phyloP scores from a whole-genome alignment of 2,797 vertebrate species.

The Protonibea diacanthus region DNA sequence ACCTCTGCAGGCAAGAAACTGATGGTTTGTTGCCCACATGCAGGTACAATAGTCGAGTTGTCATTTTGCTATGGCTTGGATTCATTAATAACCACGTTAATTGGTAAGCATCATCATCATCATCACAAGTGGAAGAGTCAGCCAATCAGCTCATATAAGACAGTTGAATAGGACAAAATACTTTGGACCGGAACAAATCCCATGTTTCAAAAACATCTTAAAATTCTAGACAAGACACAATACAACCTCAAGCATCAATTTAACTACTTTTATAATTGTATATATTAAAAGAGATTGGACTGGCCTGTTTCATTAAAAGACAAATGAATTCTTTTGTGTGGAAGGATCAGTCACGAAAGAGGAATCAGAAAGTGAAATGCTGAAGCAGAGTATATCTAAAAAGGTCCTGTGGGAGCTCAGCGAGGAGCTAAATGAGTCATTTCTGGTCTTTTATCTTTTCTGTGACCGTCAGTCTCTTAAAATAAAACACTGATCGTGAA shows the following conservation, averaged over 20 bases:
- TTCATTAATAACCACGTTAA: conserved; percentile 21
- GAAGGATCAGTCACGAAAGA: background rate
- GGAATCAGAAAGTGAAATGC: conserved; percentile 19
- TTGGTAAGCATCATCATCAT: background rate
- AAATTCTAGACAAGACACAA: background rate
- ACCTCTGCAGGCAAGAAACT: background rate
- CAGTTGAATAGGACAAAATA: background rate
- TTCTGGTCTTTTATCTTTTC: conserved; percentile 24
- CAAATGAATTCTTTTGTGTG: background rate
- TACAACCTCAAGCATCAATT: background rate
- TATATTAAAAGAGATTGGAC: background rate
- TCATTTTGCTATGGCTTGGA: conserved; percentile 47
- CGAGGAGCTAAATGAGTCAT: conserved; percentile 9
- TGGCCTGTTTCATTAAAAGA: background rate
- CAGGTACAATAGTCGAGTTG: background rate
- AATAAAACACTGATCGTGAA: conserved; percentile 19
- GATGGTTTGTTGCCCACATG: background rate
- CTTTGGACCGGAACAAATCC: background rate
- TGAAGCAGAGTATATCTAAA: conserved; percentile 16
- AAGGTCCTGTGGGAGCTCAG: conserved; percentile 2
- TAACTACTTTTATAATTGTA: background rate
- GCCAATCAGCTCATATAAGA: conserved; percentile 5
- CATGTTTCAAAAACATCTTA: background rate
- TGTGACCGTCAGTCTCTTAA: conserved; percentile 28
- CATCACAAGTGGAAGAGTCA: background rate